Evolutionary conservation across 2,113 vertebrate species (phyloP).

Genomic region (Colinus virginianus): DNA sequence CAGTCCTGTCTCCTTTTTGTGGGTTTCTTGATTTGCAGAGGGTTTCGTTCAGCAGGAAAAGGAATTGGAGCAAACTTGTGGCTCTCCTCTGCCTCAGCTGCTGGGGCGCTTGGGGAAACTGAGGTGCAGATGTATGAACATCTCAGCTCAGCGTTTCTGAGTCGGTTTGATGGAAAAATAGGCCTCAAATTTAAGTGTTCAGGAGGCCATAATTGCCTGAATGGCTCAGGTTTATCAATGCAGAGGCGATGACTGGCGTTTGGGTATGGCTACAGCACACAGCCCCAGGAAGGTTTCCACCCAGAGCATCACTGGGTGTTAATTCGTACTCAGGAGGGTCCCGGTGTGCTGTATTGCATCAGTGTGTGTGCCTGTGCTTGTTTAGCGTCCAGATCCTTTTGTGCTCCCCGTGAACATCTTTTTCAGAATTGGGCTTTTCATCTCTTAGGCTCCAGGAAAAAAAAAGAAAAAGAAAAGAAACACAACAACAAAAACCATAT

Average conservation of each 20-base stretch:
- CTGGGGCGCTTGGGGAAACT: background rate
- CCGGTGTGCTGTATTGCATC: background rate
- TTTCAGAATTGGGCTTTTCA: background rate
- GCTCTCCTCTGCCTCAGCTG: background rate
- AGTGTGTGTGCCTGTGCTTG: accelerated
- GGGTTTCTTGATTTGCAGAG: background rate
- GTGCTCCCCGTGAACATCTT: background rate
- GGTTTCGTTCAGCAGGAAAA: background rate
- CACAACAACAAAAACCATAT: background rate
- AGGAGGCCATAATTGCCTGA: background rate
- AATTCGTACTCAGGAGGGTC: background rate
- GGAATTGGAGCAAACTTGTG: background rate
- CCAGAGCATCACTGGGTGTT: background rate
- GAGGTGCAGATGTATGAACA: background rate
- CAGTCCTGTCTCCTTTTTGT: background rate
- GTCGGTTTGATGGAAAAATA: background rate
- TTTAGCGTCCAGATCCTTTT: background rate
- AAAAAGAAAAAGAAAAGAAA: background rate
- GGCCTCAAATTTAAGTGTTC: background rate
- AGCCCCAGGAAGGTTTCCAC: background rate
- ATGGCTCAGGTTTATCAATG: background rate
- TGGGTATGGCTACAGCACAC: background rate
- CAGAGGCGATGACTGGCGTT: background rate
- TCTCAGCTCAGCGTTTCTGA: background rate
- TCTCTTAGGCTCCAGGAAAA: background rate